Evolutionary conservation across 2,888 invertebrate species (phyloP).

Genomic region (Trichopria drosophilae): DNA sequence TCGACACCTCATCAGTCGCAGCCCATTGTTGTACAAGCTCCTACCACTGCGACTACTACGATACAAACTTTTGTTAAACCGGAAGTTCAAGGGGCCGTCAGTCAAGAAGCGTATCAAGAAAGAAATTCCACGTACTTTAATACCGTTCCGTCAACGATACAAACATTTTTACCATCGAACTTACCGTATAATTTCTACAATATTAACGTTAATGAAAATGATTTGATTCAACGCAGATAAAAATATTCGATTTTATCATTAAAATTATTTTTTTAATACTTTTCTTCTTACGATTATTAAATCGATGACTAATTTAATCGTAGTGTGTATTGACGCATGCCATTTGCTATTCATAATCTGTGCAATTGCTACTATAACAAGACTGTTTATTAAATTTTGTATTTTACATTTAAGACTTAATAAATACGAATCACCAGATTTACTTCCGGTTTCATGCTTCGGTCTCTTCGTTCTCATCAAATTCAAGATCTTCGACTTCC

Average conservation of each 20-base stretch:
- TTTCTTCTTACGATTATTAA: too few relatives aligned
- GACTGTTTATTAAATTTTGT: conserved; percentile 25
- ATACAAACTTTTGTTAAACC: conserved; percentile 47
- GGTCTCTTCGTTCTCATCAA: conserved; percentile 20
- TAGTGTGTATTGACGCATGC: too few relatives aligned
- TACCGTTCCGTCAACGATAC: conserved; percentile 46
- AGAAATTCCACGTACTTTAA: conserved; percentile 49
- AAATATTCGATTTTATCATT: conserved; percentile 4
- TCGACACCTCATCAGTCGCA: conserved; percentile 41
- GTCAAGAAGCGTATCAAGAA: background rate
- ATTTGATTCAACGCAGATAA: conserved; percentile 51
- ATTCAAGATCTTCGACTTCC: conserved; percentile 21
- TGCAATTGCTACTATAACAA: too few relatives aligned
- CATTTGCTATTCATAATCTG: too few relatives aligned
- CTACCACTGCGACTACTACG: conserved; percentile 39
- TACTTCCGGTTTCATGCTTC: too few relatives aligned
- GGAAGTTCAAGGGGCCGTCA: conserved; percentile 35
- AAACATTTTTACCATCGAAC: conserved; percentile 51
- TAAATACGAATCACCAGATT: conserved; percentile 19
- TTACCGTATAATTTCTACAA: conserved; percentile 56
- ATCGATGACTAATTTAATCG: too few relatives aligned
- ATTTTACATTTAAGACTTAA: conserved; percentile 21
- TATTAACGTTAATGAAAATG: conserved; percentile 49
- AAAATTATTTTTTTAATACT: background rate
- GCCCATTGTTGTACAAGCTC: conserved; percentile 52